Base-by-base conservation (phyloP, 2,113 vertebrate genomes). In the Mormoops blainvillei region DNA sequence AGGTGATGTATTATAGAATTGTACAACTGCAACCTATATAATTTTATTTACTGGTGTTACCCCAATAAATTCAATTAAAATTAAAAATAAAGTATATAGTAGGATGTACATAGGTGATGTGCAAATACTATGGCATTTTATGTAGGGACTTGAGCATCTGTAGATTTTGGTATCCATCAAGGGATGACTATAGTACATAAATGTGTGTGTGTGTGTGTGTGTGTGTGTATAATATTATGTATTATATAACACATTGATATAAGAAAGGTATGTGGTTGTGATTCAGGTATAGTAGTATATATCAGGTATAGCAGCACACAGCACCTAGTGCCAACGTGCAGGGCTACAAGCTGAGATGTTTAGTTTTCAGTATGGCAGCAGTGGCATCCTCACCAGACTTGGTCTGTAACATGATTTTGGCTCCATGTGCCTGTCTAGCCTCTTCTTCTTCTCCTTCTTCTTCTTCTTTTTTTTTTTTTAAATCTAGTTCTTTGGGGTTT, bases 281-380 rank as follows among this genome's bases (percentile, higher is more conserved):
- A 14, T 50, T 14, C 7, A 50, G 81, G 87, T 0, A 0, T 3
- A 12, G 28, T 33, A 4, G 74, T 14, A 0, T 2, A 31, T 24
- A 2, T 38, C 41, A 12, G 48, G n/a, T 19, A 1, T 48, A 48
- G 45, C 45, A 48, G 45, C 45, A 48, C 45, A 48, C 45, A 48
- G 45, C 45, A 7, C 45, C 45, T 20, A 1, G 28, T 14, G 67
- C 41, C 70, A 20, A 56, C 1, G 5, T 19, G 22, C 11, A 50
- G 56, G 14, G 45, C 5, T 48, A 48, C 45, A 48, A 48, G 45
- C 45, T 48, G 45, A 48, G 45, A 48, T 48, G 45, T 48, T 48
- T 48, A 48, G 45, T 48, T 38, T 70, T 33, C 19, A 15, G 13
- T 9, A n/a, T 1, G 7, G 50, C 41, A 14, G 61, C 15, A 33